Percentiles rank a stretch among this genome's conserved stretches.
These are phyloP conservation scores for Syngnathoides biaculeatus DNA, from an alignment of 2,113 vertebrate genomes.

Conservation along the genomic window DNA sequence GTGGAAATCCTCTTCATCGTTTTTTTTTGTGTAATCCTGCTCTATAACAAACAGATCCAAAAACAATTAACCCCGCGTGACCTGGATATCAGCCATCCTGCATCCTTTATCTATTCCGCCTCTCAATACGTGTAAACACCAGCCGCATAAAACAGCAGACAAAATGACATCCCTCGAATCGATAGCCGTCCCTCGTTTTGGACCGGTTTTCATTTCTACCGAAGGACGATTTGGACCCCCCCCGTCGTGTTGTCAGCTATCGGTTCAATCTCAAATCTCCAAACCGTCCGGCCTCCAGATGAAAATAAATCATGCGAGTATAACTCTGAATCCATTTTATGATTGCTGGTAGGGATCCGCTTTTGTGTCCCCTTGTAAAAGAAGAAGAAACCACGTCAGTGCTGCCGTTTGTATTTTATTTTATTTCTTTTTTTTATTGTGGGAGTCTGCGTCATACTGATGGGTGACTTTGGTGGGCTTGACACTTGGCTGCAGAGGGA, in stretches of 20 bases:
- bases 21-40: neutral
- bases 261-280: slow-evolving; percentile 37
- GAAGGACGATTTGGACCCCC: slow-evolving; percentile 4
- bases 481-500: slow-evolving; percentile 64
- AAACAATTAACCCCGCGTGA: neutral
- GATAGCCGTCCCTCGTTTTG: neutral
- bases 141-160: neutral
- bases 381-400: slow-evolving; percentile 9
- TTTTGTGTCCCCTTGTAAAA: slow-evolving; percentile 29
- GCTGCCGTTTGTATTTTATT: slow-evolving; percentile 10
- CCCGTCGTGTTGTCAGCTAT: slow-evolving; percentile 11
- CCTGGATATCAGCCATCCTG: neutral
- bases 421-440: slow-evolving; percentile 13
- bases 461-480: slow-evolving; percentile 70
- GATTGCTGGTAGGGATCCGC: slow-evolving; percentile 33
- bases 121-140: too few relatives aligned
- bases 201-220: slow-evolving; percentile 5
- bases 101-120: too few relatives aligned
- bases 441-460: slow-evolving; percentile 28
- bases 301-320: slow-evolving; percentile 39
- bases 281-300: slow-evolving; percentile 33
- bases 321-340: slow-evolving; percentile 59
- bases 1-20: neutral
- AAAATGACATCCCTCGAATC: slow-evolving; percentile 4
- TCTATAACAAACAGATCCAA: neutral